phyloP scores from a whole-genome alignment of 1,140 invertebrate species.

The Luehdorfia chinensis region DNA sequence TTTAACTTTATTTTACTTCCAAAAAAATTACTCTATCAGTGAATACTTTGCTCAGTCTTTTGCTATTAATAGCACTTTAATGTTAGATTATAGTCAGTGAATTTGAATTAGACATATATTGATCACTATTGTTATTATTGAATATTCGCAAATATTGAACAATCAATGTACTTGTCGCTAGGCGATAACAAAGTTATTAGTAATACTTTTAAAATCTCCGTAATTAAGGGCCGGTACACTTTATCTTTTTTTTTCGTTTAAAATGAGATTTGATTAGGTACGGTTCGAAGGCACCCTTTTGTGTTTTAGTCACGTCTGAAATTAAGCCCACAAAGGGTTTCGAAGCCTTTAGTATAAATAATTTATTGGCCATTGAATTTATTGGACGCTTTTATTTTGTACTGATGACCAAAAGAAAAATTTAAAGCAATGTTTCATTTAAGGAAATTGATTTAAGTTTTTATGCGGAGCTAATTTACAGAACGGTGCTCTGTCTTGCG shows the following conservation, averaged over 20 bases:
- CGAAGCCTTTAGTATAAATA: constrained; percentile 21
- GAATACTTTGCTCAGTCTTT: too few species aligned
- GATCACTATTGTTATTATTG: too few species aligned
- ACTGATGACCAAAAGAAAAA: constrained; percentile 15
- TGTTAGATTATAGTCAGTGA: too few species aligned
- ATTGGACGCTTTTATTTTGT: constrained; percentile 17
- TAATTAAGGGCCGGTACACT: constrained; percentile 18
- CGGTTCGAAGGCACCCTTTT: constrained; percentile 25
- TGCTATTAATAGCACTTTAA: too few species aligned
- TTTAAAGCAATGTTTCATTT: constrained; percentile 9
- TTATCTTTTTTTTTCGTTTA: constrained; percentile 24
- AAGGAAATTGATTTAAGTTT: constrained; percentile 11
- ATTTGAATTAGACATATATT: too few species aligned
- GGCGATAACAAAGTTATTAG: too few species aligned
- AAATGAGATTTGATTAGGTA: constrained; percentile 31
- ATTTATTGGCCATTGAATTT: constrained; percentile 18
- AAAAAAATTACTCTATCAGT: not conserved
- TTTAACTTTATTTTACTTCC: not conserved
- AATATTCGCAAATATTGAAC: too few species aligned
- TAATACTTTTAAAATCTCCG: not conserved
- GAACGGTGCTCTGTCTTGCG: not conserved
- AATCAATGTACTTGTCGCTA: constrained; percentile 1
- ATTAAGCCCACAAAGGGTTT: constrained; percentile 23
- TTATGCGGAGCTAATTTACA: constrained; percentile 7
- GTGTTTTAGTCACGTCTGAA: constrained; percentile 32